phyloP scores from a whole-genome alignment of 2,113 vertebrate species.

The Aegotheles bennettii region DNA sequence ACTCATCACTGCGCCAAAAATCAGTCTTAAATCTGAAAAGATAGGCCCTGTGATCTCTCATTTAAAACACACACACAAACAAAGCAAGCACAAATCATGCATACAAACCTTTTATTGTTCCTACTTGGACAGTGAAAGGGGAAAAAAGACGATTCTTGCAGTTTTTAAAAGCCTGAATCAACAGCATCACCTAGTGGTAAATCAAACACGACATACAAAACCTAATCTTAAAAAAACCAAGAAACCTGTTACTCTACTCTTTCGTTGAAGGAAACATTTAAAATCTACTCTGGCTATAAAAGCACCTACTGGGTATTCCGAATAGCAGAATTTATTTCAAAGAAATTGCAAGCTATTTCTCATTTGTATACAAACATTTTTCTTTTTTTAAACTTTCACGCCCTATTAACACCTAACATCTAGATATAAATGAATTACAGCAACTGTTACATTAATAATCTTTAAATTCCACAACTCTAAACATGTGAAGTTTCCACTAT shows the following conservation, averaged over 20 bases:
- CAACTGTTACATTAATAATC: not conserved
- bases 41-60: not conserved
- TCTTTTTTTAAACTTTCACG: not conserved
- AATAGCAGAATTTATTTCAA: not conserved
- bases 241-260: not conserved
- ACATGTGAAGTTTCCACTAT: not conserved
- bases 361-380: not conserved
- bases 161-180: not conserved
- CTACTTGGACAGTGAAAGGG: not conserved
- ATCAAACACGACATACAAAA: not conserved
- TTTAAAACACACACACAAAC: not conserved
- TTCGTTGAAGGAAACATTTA: not conserved
- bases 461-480: not conserved
- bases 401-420: not conserved
- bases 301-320: not conserved
- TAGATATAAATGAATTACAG: not conserved
- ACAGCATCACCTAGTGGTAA: constrained; percentile 32
- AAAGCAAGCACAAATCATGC: not conserved
- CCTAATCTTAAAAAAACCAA: not conserved
- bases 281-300: not conserved
- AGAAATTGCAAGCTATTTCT: not conserved
- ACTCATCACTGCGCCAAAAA: not conserved
- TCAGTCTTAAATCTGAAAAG: not conserved
- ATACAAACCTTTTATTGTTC: not conserved
- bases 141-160: accelerated